phyloP scores from a whole-genome alignment of 2,888 invertebrate species.

The Tortrix viridana region DNA sequence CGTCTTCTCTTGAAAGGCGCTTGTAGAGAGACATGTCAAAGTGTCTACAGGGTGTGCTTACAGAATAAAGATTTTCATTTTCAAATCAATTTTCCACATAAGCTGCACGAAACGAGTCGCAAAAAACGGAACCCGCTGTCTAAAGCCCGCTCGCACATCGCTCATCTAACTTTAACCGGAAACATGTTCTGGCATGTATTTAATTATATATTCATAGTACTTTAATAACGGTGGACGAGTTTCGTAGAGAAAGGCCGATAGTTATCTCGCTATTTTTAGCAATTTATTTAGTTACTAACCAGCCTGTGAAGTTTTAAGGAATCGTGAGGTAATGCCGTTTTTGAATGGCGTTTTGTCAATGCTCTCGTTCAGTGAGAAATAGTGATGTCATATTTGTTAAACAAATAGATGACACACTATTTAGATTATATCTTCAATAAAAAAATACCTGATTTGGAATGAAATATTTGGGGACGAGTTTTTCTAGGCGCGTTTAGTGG shows the following conservation, averaged over 20 bases:
- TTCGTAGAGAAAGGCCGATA: conserved; percentile 34
- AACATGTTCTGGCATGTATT: conserved; percentile 28
- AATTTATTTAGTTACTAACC: conserved; percentile 28
- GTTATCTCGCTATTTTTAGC: conserved; percentile 29
- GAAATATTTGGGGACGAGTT: no score
- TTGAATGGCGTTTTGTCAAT: conserved; percentile 12
- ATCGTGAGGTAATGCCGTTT: conserved; percentile 13
- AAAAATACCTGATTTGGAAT: no score
- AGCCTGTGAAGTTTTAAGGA: conserved; percentile 26
- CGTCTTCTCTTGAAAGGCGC: no score
- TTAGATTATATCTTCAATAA: neutral
- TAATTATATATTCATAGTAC: conserved; percentile 37
- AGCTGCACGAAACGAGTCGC: no score
- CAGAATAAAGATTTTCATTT: no score
- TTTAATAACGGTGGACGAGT: conserved; percentile 34
- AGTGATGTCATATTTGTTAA: conserved; percentile 3
- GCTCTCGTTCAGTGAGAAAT: conserved; percentile 16
- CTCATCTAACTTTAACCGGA: conserved; percentile 20
- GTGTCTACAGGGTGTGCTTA: no score
- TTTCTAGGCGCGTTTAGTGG: no score
- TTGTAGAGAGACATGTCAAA: no score
- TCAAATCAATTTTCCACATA: no score
- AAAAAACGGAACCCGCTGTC: conserved; percentile 12
- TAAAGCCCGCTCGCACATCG: neutral
- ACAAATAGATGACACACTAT: conserved; percentile 6